Base-by-base conservation (phyloP, 2,797 vertebrate species). In the Enteromius anoplus region DNA sequence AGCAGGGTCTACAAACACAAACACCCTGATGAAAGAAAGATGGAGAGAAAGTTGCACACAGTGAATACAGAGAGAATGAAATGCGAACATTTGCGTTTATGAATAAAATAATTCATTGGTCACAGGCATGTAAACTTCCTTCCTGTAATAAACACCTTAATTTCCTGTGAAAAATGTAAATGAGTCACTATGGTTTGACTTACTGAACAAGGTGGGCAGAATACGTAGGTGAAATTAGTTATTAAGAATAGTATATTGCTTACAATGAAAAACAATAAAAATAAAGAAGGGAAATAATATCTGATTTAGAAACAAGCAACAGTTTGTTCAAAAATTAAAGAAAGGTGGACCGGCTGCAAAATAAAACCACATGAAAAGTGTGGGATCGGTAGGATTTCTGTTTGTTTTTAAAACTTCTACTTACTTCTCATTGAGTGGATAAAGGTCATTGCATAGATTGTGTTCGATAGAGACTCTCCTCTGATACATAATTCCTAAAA, bases 1-100 rank as follows among this genome's bases (percentile, higher is more conserved):
- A 75, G 93, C 93, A 0, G 96, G 95, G 78, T 97, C 97, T 6
- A 95, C 93, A 34, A 97, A 96, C 87, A 97, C 92, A 87, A 98
- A 95, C 91, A 97, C 95, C 91, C 96, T 97, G 90, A 26, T 37
- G 4, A 76, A 23, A 83, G n/a, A 80, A 62, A n/a, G 70, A 75
- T 32, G 29, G 32, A 60, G n/a, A 23, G 3, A 77, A 19, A 45
- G 60, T 40, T 26, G 37, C 17, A 55, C 21, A 47, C 2, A 29
- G n/a, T 70, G 3, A 37, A 69, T 26, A 17, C 12, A 14, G 12
- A 80, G 10, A 26, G 9, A 19, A 45, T 12, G 11, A 73, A 55
- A 3, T 14, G 3, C 6, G 29, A 26, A 45, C 45, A 11, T 37
- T 37, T 68, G 29, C 1, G 15, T 45, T 26, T 4, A 70, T 15